Conservation (phyloP, 2,888 invertebrate species). For the Lepidonotus clava region DNA sequence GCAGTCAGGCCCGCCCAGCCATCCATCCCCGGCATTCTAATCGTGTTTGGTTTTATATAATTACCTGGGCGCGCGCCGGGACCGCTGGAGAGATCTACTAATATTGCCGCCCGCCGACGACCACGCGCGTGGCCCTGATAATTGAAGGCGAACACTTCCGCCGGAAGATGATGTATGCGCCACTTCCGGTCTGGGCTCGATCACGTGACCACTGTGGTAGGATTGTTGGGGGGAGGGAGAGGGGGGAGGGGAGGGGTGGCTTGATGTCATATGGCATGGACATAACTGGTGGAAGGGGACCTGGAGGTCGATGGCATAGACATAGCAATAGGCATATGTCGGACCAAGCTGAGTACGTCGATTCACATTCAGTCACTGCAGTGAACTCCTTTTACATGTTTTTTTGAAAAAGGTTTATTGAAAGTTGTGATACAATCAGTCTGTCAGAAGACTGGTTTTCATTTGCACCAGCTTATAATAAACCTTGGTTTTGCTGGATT, state of each 20-base stretch:
- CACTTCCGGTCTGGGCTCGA: constrained; percentile 18
- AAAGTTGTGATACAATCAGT: no score
- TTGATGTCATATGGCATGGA: not conserved
- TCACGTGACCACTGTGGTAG: constrained; percentile 12
- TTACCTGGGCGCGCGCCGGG: constrained; percentile 24
- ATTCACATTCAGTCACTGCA: no score
- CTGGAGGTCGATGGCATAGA: no score
- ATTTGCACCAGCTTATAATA: no score
- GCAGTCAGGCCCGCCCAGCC: constrained; percentile 42
- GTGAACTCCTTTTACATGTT: no score
- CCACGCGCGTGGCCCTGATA: not conserved
- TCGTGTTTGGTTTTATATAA: constrained; percentile 44
- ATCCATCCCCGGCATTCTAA: constrained; percentile 24
- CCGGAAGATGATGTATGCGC: constrained; percentile 34
- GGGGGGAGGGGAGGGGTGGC: not conserved
- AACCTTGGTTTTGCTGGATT: no score
- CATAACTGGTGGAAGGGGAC: no score
- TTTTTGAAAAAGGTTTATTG: no score
- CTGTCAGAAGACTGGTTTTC: no score
- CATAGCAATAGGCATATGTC: no score
- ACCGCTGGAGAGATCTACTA: constrained; percentile 34
- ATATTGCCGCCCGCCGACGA: constrained; percentile 23
- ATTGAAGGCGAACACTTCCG: constrained; percentile 14
- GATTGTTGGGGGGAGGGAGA: no score
- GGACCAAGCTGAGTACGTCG: no score